Base-by-base conservation (phyloP, 2,888 invertebrate genomes). In the Lucinisca nassula region DNA sequence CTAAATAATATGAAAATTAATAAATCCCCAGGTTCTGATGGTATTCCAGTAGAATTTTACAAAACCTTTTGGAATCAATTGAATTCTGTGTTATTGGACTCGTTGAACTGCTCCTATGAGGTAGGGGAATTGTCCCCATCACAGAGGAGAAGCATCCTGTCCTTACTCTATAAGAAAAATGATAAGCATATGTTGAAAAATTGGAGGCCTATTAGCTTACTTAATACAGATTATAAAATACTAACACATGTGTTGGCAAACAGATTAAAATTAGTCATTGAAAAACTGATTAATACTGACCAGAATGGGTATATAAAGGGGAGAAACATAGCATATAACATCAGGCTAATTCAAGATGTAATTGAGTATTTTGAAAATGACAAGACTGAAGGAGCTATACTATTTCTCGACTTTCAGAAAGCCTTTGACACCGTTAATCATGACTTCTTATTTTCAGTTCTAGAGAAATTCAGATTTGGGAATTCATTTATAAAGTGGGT, bases 21-120 rank as follows among this genome's bases (percentile, higher is more conserved):
- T 55, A 85, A 85, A 75, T 24, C 51, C 38, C 82, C 82, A 24
- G 79, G 85, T 0, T n/a, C n/a, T n/a, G n/a, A n/a, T n/a, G n/a
- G n/a, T n/a, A 40, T 82, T 40, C 38, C 82, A 21, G 45, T 49
- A 35, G 85, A 85, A 79, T 82, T 85, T 58, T 85, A 58, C 38
- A 51, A 79, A 70, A 45, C 27, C 21, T 85, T 82, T 35, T 85
- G 73, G 78, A 21, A 35, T 21, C 17, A 74, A 3, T 37, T 85
- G 21, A 32, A 51, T 17, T 0, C 35, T 27, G 30, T 75, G 61
- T 8, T 82, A 6, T n/a, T 77, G 27, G 24, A 67, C 24, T 73
- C 85, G 4, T 40, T 85, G 17, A 85, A 85, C 40, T 12, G 82
- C 8, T 27, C 49, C 27, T 77, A 21, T 38, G 40, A 45, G 10